phyloP scores from a whole-genome alignment of 2,888 invertebrate species.

The Leptinotarsa haldemani region DNA sequence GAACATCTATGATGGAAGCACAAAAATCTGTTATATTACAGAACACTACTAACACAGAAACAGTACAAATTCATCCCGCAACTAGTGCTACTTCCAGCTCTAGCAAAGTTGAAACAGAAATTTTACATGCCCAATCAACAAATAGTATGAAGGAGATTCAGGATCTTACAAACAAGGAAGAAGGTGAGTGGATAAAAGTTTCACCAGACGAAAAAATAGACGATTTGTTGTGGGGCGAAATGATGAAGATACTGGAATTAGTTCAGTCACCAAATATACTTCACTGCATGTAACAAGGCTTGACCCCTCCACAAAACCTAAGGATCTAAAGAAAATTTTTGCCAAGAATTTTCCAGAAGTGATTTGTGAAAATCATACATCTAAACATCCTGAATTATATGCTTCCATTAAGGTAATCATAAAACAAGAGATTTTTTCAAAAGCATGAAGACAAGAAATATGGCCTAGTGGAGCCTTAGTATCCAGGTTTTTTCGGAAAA shows the following conservation, averaged over 20 bases:
- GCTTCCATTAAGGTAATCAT: not conserved
- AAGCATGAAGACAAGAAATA: not conserved
- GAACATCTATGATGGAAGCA: no score
- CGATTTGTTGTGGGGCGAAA: slow-evolving; percentile 20
- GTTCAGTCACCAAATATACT: slow-evolving; percentile 11
- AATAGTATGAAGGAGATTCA: slow-evolving; percentile 23
- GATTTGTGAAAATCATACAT: not conserved
- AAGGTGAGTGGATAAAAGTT: slow-evolving; percentile 16
- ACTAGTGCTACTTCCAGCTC: not conserved
- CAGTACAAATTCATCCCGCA: not conserved
- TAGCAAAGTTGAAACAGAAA: not conserved
- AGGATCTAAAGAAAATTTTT: not conserved
- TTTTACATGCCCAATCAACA: not conserved
- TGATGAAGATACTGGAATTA: slow-evolving; percentile 15
- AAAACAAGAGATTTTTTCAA: not conserved
- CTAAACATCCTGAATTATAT: not conserved
- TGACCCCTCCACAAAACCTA: not conserved
- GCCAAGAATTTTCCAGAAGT: not conserved
- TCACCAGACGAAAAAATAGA: not conserved
- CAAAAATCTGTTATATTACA: no score
- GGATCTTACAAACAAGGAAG: slow-evolving; percentile 17
- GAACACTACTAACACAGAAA: not conserved
- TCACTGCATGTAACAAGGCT: slow-evolving; percentile 1
- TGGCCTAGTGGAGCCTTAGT: not conserved
- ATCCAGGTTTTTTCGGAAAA: not conserved